A percentile compares a stretch with the other conserved stretches of the same genome.
Conservation (phyloP, 2,113 vertebrate genomes). For the Delphinus delphis region DNA sequence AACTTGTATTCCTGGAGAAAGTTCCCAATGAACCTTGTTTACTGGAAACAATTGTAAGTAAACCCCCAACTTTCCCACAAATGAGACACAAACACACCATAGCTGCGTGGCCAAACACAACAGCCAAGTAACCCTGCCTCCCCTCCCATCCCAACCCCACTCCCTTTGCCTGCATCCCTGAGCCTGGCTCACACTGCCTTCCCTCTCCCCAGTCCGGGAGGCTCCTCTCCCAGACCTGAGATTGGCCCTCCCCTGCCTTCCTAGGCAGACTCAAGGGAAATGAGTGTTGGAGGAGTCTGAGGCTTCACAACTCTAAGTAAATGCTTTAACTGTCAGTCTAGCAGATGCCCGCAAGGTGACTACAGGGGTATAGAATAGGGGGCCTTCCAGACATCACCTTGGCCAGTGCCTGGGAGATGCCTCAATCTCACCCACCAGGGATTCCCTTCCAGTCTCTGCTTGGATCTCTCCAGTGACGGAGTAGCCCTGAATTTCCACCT, state of each 20-base stretch:
- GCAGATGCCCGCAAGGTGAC: background rate
- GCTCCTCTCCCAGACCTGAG: background rate
- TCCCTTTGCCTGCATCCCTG: background rate
- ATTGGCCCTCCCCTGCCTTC: background rate
- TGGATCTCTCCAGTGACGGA: background rate
- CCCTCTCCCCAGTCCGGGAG: background rate
- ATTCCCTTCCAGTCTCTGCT: background rate
- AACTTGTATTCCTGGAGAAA: background rate
- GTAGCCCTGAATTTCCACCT: background rate
- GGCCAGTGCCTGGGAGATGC: background rate
- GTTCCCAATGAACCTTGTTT: background rate
- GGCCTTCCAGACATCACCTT: background rate
- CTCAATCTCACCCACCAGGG: background rate
- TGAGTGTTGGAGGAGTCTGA: background rate
- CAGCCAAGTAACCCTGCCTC: background rate
- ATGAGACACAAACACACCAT: background rate
- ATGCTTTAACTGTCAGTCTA: background rate
- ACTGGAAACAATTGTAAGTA: background rate
- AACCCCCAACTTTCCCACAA: background rate
- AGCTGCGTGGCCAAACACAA: background rate
- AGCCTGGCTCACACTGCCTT: background rate
- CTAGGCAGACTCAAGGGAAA: background rate
- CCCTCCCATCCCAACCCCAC: background rate
- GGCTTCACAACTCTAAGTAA: background rate
- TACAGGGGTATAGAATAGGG: background rate